Evolutionary conservation across 2,888 invertebrate species (phyloP).

Genomic region (Tenodera sinensis): DNA sequence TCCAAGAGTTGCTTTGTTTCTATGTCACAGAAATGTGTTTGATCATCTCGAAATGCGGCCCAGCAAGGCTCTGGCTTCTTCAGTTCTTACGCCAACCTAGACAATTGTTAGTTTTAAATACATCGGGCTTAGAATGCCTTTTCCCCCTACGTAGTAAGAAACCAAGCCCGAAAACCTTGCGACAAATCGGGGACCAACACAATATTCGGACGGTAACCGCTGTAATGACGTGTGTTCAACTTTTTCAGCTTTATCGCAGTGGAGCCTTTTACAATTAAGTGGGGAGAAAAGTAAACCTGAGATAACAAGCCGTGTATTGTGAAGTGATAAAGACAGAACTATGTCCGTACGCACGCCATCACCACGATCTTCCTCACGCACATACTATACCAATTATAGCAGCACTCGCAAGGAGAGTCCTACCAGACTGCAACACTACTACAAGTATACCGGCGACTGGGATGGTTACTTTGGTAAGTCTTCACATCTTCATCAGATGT

Average conservation of each 20-base stretch:
- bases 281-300: neutral
- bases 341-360: conserved; percentile 2
- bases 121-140: no score
- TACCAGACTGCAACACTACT: neutral
- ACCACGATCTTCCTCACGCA: neutral
- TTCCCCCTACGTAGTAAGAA: no score
- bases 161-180: neutral
- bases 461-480: neutral
- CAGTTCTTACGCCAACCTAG: no score
- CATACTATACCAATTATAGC: neutral
- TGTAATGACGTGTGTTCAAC: neutral
- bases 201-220: neutral
- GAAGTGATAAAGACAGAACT: neutral
- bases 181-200: neutral
- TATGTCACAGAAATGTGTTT: no score
- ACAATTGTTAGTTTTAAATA: no score
- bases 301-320: neutral
- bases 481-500: neutral
- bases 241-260: neutral
- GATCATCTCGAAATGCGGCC: no score
- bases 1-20: no score
- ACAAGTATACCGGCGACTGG: neutral
- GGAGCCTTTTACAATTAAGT: neutral
- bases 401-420: neutral
- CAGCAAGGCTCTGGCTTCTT: no score